Conservation (phyloP, 2,113 vertebrate genomes). For the Rutilus rutilus region DNA sequence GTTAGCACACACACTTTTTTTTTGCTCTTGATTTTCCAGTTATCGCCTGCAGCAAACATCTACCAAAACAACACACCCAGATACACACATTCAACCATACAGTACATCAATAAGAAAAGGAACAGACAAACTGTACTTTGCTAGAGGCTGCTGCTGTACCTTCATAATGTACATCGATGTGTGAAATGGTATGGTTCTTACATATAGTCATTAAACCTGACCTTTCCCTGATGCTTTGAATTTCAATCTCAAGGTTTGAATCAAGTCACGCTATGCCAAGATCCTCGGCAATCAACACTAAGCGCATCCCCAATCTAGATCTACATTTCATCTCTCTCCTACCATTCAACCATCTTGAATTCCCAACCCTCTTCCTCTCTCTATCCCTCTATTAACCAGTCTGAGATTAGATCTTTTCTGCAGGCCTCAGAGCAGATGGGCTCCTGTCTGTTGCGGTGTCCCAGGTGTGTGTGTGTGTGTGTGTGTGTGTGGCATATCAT, state of each 20-base stretch:
- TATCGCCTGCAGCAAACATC: slow-evolving; percentile 19
- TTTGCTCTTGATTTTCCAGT: slow-evolving; percentile 16
- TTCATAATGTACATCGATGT: slow-evolving; percentile 18
- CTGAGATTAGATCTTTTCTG: slow-evolving; percentile 36
- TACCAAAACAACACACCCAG: slow-evolving; percentile 12
- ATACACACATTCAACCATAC: slow-evolving; percentile 31
- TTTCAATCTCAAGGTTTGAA: slow-evolving; percentile 1
- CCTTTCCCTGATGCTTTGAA: slow-evolving; percentile 13
- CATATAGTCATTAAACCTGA: slow-evolving; percentile 14
- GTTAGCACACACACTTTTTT: background rate
- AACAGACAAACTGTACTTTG: background rate
- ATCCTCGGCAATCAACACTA: slow-evolving; percentile 25
- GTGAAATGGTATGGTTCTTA: slow-evolving; percentile 6
- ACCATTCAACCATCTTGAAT: background rate
- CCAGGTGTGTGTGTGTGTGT: slow-evolving; percentile 29
- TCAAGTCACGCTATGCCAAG: background rate
- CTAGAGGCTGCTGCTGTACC: slow-evolving; percentile 19
- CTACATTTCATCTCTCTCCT: slow-evolving; percentile 19
- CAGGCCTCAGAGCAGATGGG: slow-evolving; percentile 35
- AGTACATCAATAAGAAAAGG: slow-evolving; percentile 15
- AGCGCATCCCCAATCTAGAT: slow-evolving; percentile 1
- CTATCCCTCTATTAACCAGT: slow-evolving; percentile 25
- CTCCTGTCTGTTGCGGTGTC: background rate
- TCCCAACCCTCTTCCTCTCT: slow-evolving; percentile 12
- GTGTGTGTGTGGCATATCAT: background rate